Conservation (phyloP, 2,797 vertebrate species). For the Hippopotamyrus pictus region DNA sequence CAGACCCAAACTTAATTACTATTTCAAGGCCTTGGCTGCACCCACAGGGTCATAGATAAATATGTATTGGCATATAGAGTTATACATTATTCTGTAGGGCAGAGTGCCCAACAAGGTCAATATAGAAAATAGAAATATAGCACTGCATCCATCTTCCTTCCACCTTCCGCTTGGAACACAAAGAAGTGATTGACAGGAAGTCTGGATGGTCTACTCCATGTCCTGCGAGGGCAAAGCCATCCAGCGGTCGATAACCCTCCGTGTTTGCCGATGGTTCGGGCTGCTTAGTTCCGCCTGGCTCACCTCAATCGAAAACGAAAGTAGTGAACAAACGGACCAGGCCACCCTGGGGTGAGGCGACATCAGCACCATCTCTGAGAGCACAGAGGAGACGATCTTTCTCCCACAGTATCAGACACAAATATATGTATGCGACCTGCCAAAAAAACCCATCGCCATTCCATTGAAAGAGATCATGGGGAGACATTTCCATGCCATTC, state of each 20-base stretch:
- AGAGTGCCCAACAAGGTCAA: background rate
- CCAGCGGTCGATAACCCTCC: background rate
- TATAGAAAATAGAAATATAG: background rate
- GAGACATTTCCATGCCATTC: background rate
- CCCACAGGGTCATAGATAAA: background rate
- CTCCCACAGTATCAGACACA: background rate
- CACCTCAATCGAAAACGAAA: background rate
- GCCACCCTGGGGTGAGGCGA: background rate
- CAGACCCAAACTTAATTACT: slow-evolving; percentile 1
- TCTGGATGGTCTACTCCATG: background rate
- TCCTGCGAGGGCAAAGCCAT: background rate
- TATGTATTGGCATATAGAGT: background rate
- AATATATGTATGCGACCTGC: background rate
- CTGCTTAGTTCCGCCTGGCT: background rate
- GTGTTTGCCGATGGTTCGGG: background rate
- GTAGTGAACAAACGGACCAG: background rate
- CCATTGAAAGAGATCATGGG: background rate
- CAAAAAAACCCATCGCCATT: background rate
- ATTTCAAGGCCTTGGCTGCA: background rate
- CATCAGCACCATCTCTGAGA: background rate
- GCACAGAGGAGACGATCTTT: background rate
- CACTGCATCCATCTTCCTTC: background rate
- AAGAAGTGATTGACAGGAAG: background rate
- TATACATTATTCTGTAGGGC: background rate
- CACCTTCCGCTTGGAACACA: background rate